Evolutionary conservation across 2,888 invertebrate genomes (phyloP).

Genomic region (Acanthoscelides obtectus): DNA sequence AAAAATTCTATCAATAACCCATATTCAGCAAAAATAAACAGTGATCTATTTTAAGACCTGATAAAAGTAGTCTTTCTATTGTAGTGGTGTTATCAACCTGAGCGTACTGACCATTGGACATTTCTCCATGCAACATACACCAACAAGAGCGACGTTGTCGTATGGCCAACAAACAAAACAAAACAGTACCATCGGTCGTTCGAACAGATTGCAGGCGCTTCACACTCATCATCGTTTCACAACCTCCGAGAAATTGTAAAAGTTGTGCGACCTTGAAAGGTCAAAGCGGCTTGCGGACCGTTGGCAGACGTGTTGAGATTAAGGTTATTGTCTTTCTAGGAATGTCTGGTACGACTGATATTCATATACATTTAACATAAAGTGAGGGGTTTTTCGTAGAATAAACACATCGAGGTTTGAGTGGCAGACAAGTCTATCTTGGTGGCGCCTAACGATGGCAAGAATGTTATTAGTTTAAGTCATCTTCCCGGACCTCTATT

Average conservation of each 20-base stretch:
- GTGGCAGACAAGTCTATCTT: too few relatives aligned
- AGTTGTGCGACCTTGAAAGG: neutral
- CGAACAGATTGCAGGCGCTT: neutral
- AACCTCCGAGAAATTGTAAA: neutral
- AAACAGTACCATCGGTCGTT: too few relatives aligned
- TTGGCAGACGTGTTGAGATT: neutral
- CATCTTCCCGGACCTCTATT: too few relatives aligned
- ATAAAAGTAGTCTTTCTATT: neutral
- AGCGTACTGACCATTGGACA: neutral
- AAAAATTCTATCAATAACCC: too few relatives aligned
- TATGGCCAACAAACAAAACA: neutral
- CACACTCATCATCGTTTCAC: neutral
- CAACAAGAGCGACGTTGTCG: neutral
- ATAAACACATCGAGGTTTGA: too few relatives aligned
- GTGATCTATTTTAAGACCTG: neutral
- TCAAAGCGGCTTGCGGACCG: neutral
- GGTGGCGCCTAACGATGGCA: too few relatives aligned
- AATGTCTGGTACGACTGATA: too few relatives aligned
- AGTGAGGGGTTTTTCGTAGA: too few relatives aligned
- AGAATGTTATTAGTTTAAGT: too few relatives aligned
- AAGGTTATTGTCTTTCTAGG: neutral
- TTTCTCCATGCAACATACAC: neutral
- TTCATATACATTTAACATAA: too few relatives aligned
- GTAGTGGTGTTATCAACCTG: neutral
- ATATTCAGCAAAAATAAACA: neutral